Evolutionary conservation across 2,888 invertebrate genomes (phyloP), one percentile per base, ranked within the genome.

Genomic region (Apoda limacodes): DNA sequence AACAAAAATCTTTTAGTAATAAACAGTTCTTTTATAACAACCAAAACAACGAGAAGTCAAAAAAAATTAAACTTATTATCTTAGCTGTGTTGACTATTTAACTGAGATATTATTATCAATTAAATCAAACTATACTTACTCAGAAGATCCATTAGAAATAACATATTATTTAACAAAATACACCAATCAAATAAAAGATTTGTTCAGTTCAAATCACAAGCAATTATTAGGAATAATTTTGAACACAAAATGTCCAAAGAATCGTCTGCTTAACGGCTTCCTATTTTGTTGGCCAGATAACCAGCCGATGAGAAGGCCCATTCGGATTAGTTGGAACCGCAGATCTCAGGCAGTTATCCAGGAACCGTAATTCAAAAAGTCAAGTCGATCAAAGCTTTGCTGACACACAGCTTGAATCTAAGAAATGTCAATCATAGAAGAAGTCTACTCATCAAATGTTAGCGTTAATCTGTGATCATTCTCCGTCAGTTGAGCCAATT

Each of bases 361-460:
- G 32, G 25, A 40, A 40, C 25, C 37, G 26, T 30, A 40, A 34
- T n/a, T n/a, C n/a, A n/a, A n/a, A n/a, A n/a, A n/a, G n/a, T n/a
- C n/a, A n/a, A n/a, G n/a, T n/a, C n/a, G n/a, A n/a, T n/a, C n/a
- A n/a, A n/a, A n/a, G n/a, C n/a, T n/a, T n/a, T n/a, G n/a, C n/a
- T n/a, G n/a, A n/a, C n/a, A n/a, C n/a, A n/a, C n/a, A n/a, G n/a
- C n/a, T n/a, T n/a, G n/a, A n/a, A n/a, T n/a, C n/a, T n/a, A n/a
- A n/a, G n/a, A n/a, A n/a, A n/a, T n/a, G n/a, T n/a, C n/a, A n/a
- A n/a, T 47, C 10, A 9, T 42, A 20, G 23, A 26, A 22, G 44
- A 41, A 19, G 43, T 43, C 43, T 40, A 46, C 32, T 46, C 44
- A 30, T 43, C 41, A 20, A 41, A 36, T 12, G 39, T 41, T 9